Conservation (phyloP, 2,888 invertebrate species). For the Tethea ocularis region DNA sequence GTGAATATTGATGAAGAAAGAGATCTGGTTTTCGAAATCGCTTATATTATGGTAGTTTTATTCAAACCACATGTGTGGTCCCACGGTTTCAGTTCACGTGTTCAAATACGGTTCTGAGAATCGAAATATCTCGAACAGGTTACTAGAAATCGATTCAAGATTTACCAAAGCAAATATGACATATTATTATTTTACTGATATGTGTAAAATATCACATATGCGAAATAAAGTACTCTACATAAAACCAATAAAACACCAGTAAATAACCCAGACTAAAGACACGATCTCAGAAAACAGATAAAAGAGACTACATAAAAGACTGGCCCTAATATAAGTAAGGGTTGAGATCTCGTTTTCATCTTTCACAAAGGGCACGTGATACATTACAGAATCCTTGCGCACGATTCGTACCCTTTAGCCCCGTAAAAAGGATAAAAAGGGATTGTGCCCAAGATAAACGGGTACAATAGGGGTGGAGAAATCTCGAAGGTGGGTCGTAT, state of each 20-base stretch:
- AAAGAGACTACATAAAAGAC: constrained; percentile 42
- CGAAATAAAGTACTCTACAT: constrained; percentile 2
- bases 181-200: background rate
- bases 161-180: background rate
- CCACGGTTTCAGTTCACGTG: constrained; percentile 72
- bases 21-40: constrained; percentile 78
- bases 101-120: constrained; percentile 58
- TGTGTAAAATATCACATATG: background rate
- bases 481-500: constrained; percentile 65
- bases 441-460: constrained; percentile 68
- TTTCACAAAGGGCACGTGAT: constrained; percentile 75
- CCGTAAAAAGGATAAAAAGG: constrained; percentile 65
- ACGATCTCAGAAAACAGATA: constrained; percentile 19
- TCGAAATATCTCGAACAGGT: constrained; percentile 19
- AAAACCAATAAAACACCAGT: constrained; percentile 23
- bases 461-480: constrained; percentile 51
- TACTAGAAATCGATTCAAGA: constrained; percentile 53
- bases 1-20: constrained; percentile 84
- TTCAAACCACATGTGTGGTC: constrained; percentile 73
- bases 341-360: constrained; percentile 61
- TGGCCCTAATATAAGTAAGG: constrained; percentile 48
- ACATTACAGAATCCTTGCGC: constrained; percentile 77
- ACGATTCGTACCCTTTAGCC: constrained; percentile 75
- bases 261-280: constrained; percentile 8
- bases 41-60: constrained; percentile 53